These are phyloP conservation scores for Sebastes matsubarae DNA, from an alignment of 2,797 vertebrate genomes.

Conservation along the genomic window DNA sequence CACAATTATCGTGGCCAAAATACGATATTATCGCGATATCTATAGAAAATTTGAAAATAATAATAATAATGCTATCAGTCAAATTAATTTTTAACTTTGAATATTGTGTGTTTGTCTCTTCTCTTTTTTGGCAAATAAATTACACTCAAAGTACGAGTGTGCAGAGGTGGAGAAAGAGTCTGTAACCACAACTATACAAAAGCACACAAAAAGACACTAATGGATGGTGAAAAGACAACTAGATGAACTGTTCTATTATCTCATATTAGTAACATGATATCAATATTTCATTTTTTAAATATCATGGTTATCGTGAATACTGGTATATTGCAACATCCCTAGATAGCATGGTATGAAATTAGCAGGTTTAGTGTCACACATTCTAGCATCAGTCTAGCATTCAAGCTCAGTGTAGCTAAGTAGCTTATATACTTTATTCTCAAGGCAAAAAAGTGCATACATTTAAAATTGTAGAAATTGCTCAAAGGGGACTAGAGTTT, in stretches of 20 bases:
- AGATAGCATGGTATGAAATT: not conserved
- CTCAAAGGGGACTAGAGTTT: not conserved
- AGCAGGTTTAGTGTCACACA: not conserved
- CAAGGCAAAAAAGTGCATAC: accelerated
- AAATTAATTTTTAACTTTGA: not conserved
- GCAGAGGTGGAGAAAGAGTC: not conserved
- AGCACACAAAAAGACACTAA: no score
- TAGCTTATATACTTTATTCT: not conserved
- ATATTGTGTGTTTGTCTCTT: not conserved
- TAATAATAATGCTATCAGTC: no score
- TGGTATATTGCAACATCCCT: not conserved
- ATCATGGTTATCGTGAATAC: not conserved
- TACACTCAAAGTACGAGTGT: not conserved
- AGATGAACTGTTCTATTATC: accelerated
- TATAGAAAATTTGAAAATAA: no score
- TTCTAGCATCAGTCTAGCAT: not conserved
- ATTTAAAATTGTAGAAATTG: not conserved
- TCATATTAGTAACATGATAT: not conserved
- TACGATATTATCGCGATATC: no score
- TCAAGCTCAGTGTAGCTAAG: not conserved
- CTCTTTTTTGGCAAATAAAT: not conserved
- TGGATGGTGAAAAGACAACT: no score
- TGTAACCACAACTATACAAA: not conserved
- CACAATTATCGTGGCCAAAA: no score
- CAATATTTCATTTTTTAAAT: not conserved